Percentiles rank a stretch among this genome's conserved stretches.
Evolutionary conservation across 2,888 invertebrate species (phyloP).

Genomic region (Rhyacophila evoluta): DNA sequence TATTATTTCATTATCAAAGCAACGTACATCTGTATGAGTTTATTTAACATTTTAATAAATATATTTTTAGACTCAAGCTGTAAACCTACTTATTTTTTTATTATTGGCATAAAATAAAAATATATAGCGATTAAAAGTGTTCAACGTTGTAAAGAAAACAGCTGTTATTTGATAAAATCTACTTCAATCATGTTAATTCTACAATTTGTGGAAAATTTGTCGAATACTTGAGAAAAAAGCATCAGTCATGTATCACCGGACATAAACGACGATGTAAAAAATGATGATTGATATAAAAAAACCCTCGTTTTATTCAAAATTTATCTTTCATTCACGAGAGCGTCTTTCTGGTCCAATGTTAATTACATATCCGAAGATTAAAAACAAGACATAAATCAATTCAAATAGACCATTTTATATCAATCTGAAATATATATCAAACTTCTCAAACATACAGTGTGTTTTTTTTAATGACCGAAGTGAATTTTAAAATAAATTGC

Average conservation of each 20-base stretch:
- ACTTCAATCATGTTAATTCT: not conserved
- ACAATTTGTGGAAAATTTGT: constrained; percentile 18
- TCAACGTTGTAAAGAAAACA: not conserved
- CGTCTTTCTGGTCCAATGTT: constrained; percentile 3
- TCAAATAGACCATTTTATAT: constrained; percentile 7
- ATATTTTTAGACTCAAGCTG: too few relatives aligned
- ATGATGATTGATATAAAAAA: constrained; percentile 16
- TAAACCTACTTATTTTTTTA: too few relatives aligned
- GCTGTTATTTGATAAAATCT: not conserved
- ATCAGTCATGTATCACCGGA: constrained; percentile 5
- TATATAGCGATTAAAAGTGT: too few relatives aligned
- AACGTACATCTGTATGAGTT: too few relatives aligned
- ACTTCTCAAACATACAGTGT: not conserved
- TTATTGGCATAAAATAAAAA: too few relatives aligned
- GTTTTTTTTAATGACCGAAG: not conserved
- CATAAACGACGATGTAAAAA: constrained; percentile 4
- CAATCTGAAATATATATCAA: not conserved
- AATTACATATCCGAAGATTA: constrained; percentile 19
- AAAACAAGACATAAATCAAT: constrained; percentile 12
- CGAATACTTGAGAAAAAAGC: not conserved
- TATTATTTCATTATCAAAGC: too few relatives aligned
- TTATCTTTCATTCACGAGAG: not conserved
- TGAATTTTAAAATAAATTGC: too few relatives aligned
- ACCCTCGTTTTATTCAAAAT: not conserved
- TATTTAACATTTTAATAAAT: too few relatives aligned